Conservation (phyloP, 1,140 invertebrate species). For the Trachymyrmex septentrionalis region DNA sequence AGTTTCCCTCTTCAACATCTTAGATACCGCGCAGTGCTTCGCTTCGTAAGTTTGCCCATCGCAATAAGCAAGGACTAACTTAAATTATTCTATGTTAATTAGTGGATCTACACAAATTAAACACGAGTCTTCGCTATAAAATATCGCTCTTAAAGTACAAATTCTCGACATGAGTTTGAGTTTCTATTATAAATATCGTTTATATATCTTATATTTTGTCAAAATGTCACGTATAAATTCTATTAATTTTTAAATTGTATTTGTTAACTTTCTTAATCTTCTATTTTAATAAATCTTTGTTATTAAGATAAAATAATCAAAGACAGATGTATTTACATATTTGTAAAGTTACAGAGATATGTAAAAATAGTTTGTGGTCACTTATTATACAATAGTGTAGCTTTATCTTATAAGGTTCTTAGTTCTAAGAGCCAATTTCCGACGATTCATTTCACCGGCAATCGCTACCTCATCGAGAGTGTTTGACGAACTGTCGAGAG, state of each 20-base stretch:
- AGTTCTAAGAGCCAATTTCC: neutral
- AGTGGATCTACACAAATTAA: conserved; percentile 32
- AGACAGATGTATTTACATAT: neutral
- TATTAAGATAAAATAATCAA: conserved; percentile 8
- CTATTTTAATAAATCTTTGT: too few relatives aligned
- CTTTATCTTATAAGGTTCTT: conserved; percentile 9
- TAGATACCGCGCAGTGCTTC: neutral
- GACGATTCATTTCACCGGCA: neutral
- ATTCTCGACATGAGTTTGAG: neutral
- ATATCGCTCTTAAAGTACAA: neutral
- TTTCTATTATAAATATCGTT: neutral
- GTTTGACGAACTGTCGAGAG: conserved; percentile 31
- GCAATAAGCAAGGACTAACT: conserved; percentile 22
- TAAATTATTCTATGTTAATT: conserved; percentile 52
- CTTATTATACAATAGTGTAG: neutral
- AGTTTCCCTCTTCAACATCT: conserved; percentile 39
- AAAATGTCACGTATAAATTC: neutral
- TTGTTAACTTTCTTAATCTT: neutral
- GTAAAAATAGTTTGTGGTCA: neutral
- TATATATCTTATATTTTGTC: neutral
- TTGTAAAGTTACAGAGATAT: neutral
- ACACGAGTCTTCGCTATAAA: conserved; percentile 11
- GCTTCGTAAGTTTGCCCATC: conserved; percentile 17
- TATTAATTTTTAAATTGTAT: neutral
- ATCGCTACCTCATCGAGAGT: neutral